These are phyloP conservation scores for Drosophila navojoa DNA, from an alignment of 1,140 invertebrate genomes.

Conservation along the genomic window DNA sequence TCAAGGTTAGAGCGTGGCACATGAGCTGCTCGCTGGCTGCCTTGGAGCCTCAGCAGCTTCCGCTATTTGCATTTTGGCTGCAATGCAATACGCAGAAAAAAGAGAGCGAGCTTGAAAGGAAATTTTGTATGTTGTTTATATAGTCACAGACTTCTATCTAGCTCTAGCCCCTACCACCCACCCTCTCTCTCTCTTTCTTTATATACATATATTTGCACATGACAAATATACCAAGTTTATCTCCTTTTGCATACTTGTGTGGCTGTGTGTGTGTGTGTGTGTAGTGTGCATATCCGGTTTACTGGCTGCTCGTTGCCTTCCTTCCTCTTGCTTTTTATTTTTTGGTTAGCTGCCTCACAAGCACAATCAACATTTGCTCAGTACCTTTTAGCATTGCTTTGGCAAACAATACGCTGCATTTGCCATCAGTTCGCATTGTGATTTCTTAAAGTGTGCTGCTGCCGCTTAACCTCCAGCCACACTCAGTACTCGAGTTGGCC, in stretches of 20 bases:
- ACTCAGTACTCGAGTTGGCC: slow-evolving; percentile 30
- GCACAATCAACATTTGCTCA: slow-evolving; percentile 77
- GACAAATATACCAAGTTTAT: slow-evolving; percentile 65
- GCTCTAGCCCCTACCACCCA: neutral
- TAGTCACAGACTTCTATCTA: slow-evolving; percentile 30
- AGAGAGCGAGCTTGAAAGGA: slow-evolving; percentile 54
- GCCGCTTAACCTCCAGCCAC: neutral
- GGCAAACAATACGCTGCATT: slow-evolving; percentile 68
- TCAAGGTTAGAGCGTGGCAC: slow-evolving; percentile 45
- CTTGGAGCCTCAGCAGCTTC: slow-evolving; percentile 33
- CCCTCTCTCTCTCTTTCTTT: slow-evolving; percentile 1
- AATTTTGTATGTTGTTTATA: slow-evolving; percentile 68
- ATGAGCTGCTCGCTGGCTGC: slow-evolving; percentile 4
- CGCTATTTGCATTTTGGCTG: slow-evolving; percentile 71
- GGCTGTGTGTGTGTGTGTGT: slow-evolving; percentile 13
- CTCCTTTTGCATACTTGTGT: slow-evolving; percentile 27
- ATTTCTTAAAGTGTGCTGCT: slow-evolving; percentile 44
- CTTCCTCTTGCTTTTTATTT: slow-evolving; percentile 36
- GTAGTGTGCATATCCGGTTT: slow-evolving; percentile 69
- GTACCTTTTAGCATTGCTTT: slow-evolving; percentile 68
- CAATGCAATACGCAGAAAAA: slow-evolving; percentile 49
- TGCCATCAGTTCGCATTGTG: slow-evolving; percentile 40
- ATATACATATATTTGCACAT: slow-evolving; percentile 60
- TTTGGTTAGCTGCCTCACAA: slow-evolving; percentile 49
- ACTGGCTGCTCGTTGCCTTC: slow-evolving; percentile 39